phyloP scores from a whole-genome alignment of 1,140 invertebrate genomes.

The Rhopalosiphum padi region DNA sequence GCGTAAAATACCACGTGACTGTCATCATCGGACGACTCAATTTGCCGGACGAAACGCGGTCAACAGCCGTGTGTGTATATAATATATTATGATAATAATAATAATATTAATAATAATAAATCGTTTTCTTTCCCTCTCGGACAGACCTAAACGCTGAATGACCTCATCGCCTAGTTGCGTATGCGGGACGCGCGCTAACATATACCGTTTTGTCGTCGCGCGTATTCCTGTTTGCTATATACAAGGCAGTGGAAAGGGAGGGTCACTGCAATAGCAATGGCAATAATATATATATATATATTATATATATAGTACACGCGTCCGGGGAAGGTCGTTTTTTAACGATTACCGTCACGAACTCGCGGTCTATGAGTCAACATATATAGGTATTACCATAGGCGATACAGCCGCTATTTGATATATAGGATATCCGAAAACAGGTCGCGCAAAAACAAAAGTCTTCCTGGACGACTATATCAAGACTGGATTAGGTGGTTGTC shows the following conservation, averaged over 20 bases:
- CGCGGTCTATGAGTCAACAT: not conserved
- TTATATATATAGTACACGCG: not conserved
- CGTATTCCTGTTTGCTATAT: slow-evolving; percentile 5
- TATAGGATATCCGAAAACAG: slow-evolving; percentile 3
- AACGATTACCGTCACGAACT: slow-evolving; percentile 20
- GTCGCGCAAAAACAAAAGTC: not conserved
- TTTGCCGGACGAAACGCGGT: slow-evolving; percentile 42
- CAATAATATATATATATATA: not conserved
- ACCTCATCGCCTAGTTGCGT: slow-evolving; percentile 54
- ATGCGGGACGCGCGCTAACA: slow-evolving; percentile 18
- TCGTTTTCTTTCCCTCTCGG: slow-evolving; percentile 38
- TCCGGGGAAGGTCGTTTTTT: not conserved
- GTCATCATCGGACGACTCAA: slow-evolving; percentile 14
- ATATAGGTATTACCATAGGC: not conserved
- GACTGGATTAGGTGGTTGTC: not conserved
- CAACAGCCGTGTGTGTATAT: not conserved
- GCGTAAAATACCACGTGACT: not conserved
- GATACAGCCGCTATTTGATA: not conserved
- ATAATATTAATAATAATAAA: slow-evolving; percentile 18
- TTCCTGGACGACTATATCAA: not conserved
- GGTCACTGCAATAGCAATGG: not conserved
- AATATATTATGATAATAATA: not conserved
- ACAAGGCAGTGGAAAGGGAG: not conserved
- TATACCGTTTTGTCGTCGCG: slow-evolving; percentile 51
- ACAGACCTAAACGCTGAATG: not conserved